phyloP scores from a whole-genome alignment of 2,113 vertebrate species.

The Rhizomys pruinosus region DNA sequence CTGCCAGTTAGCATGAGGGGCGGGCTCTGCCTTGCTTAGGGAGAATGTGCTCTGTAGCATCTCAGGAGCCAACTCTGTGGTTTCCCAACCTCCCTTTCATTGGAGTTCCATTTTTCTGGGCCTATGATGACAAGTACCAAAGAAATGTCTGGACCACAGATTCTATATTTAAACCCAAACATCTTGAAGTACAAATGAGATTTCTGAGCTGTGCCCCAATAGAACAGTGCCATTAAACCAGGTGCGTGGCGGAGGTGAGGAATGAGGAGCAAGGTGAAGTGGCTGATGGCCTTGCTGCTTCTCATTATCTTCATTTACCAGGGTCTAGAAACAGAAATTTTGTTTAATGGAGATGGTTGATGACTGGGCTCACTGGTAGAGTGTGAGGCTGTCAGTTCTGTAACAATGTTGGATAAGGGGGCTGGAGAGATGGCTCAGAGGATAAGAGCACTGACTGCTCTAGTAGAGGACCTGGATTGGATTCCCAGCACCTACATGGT shows the following conservation, averaged over 20 bases:
- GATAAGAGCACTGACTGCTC: too few relatives aligned
- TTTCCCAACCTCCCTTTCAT: neutral
- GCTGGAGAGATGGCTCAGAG: too few relatives aligned
- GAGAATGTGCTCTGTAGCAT: accelerated
- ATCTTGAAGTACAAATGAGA: neutral
- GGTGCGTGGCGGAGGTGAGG: neutral
- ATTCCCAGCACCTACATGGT: too few relatives aligned
- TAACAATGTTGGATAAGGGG: too few relatives aligned
- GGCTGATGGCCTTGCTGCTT: neutral
- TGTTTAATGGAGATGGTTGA: neutral
- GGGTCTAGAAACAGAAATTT: neutral
- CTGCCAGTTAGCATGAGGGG: neutral
- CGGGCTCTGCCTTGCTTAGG: neutral
- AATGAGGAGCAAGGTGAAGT: neutral
- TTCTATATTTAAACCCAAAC: conserved; percentile 48
- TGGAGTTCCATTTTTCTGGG: neutral
- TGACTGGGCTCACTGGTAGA: neutral
- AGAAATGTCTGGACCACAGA: conserved; percentile 50
- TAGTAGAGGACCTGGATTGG: too few relatives aligned
- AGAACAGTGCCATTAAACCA: too few relatives aligned
- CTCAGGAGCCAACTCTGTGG: neutral
- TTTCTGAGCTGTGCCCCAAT: neutral
- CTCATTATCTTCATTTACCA: neutral
- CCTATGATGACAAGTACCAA: conserved; percentile 28
- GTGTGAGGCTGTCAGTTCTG: neutral